phyloP scores from a whole-genome alignment of 2,888 invertebrate genomes.

The Protonemura montana region DNA sequence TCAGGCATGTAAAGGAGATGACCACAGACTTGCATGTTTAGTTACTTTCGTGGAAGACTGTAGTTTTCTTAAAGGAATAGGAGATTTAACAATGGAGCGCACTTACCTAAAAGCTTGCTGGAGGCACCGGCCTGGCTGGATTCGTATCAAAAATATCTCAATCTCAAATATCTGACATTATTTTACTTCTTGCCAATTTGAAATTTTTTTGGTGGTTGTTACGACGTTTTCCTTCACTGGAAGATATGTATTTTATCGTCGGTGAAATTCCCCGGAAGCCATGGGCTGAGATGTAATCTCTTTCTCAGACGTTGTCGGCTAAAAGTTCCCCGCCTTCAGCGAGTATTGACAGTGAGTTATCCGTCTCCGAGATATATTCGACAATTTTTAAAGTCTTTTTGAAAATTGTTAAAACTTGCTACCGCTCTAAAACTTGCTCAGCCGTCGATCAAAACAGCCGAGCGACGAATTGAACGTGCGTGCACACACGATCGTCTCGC shows the following conservation, averaged over 20 bases:
- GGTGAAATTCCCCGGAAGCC: background rate
- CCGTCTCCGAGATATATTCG: background rate
- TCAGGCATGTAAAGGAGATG: background rate
- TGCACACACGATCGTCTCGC: background rate
- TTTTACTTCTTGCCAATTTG: background rate
- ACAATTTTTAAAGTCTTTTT: slow-evolving; percentile 25
- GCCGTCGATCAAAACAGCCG: slow-evolving; percentile 10
- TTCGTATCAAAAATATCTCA: background rate
- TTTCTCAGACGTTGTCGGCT: background rate
- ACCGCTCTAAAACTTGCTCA: background rate
- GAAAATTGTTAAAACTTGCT: slow-evolving; percentile 15
- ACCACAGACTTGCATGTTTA: background rate
- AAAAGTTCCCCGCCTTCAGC: background rate
- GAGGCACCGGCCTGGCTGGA: background rate
- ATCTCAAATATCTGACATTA: background rate
- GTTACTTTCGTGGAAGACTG: background rate
- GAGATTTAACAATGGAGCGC: background rate
- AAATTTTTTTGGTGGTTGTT: background rate
- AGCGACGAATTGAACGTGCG: background rate
- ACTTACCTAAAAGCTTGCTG: background rate
- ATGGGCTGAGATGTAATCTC: slow-evolving; percentile 13
- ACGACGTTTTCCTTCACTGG: too few species aligned
- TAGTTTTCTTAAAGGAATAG: background rate
- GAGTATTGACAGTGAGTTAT: slow-evolving; percentile 20
- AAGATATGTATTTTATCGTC: too few species aligned